phyloP scores from a whole-genome alignment of 1,140 invertebrate species.

The Mycetomoellerius zeteki region DNA sequence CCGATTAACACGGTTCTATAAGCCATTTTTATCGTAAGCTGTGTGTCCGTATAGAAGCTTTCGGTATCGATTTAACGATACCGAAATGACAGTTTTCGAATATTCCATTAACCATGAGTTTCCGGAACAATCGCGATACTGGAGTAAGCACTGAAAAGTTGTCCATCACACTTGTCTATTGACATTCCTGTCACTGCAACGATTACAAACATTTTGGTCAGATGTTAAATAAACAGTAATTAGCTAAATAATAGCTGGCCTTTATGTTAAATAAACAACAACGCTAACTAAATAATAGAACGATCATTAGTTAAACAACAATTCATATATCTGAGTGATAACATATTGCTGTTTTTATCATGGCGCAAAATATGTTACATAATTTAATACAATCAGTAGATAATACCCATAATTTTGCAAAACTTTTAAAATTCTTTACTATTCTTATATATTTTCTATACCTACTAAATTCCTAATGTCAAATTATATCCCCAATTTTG shows the following conservation, averaged over 20 bases:
- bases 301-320: neutral
- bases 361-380: neutral
- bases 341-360: neutral
- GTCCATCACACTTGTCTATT: conserved; percentile 23
- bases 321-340: neutral
- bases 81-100: conserved; percentile 53
- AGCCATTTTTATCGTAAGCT: conserved; percentile 26
- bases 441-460: too few relatives aligned
- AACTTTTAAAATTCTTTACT: neutral
- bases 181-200: conserved; percentile 1
- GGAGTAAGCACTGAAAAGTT: conserved; percentile 27
- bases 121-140: conserved; percentile 10
- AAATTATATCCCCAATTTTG: too few relatives aligned
- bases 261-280: neutral
- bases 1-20: conserved; percentile 37
- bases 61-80: conserved; percentile 51
- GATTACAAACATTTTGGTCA: neutral
- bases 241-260: neutral
- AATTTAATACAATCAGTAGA: neutral
- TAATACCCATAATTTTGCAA: neutral
- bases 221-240: conserved; percentile 5
- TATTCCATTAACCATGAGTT: conserved; percentile 54
- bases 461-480: too few relatives aligned
- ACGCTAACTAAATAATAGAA: neutral
- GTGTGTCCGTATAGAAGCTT: conserved; percentile 15